Evolutionary conservation across 2,888 invertebrate species (phyloP), one percentile per base, ranked within the genome.

Genomic region (Nomada fucata): DNA sequence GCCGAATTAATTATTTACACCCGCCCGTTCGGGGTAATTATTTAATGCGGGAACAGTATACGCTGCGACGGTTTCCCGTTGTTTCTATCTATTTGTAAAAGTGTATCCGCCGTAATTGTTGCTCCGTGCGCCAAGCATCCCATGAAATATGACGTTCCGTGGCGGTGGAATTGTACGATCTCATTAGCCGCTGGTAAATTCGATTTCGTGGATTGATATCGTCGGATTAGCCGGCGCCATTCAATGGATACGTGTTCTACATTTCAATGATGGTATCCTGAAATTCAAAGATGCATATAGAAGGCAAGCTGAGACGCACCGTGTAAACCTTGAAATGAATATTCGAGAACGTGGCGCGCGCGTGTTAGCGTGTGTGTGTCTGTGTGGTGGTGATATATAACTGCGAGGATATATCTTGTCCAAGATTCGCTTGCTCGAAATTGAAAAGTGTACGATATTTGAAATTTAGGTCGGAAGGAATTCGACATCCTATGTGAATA

Each of bases 1-100:
- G 44, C 69, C 47, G 65, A 77, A 74, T 77, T 81, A 81, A 81
- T 77, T 77, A 81, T 76, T 81, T 77, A 64, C 77, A 44, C 57
- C 55, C 61, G 47, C 36, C 36, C 26, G 44, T 53, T n/a, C 47
- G 13, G 23, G 52, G 26, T 79, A 82, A 79, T 79, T 82, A 75
- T 74, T 82, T 70, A 67, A 74, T 70, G 64, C 29, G 69, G 73
- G 68, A 74, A 67, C 59, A 68, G 61, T 75, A 67, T n/a, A 15
- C 29, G 18, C 15, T 36, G 47, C 36, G 76, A 29, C n/a, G 18
- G 9, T 42, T 13, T 3, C 69, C 10, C 26, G 47, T 67, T 55
- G 47, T 18, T 9, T 52, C 36, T n/a, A n/a, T 44, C 18, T 75
- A 36, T 36, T 75, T 75, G 36, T 68, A 78, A 78, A 75, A 68